Conservation (phyloP, 2,888 invertebrate species). For the Ceriagrion tenellum region DNA sequence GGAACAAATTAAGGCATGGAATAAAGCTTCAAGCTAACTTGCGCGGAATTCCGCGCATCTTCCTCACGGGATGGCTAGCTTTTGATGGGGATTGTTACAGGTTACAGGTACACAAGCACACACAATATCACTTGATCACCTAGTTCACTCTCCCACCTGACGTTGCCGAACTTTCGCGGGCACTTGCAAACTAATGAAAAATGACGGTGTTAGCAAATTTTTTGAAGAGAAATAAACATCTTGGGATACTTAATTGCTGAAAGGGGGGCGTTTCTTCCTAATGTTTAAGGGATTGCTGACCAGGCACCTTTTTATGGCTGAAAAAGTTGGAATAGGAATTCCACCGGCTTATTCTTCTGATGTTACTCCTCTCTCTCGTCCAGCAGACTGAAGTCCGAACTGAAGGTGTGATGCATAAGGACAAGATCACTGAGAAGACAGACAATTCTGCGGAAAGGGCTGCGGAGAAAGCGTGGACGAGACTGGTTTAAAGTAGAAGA, state of each 20-base stretch:
- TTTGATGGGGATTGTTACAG: background rate
- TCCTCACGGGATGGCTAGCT: background rate
- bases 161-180: background rate
- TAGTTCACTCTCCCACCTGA: background rate
- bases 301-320: background rate
- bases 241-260: background rate
- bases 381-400: background rate
- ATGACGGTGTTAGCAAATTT: background rate
- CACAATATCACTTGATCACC: background rate
- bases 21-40: constrained; percentile 26
- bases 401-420: background rate
- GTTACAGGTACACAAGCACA: constrained; percentile 52
- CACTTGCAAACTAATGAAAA: background rate
- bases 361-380: background rate
- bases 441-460: background rate
- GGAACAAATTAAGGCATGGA: background rate
- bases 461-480: background rate
- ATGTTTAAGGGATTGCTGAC: background rate
- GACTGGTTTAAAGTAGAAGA: background rate
- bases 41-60: background rate
- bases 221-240: background rate
- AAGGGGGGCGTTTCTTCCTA: background rate
- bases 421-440: background rate
- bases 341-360: background rate
- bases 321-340: background rate